Conservation (phyloP, 2,797 vertebrate species). For the Sandelia bainsii region DNA sequence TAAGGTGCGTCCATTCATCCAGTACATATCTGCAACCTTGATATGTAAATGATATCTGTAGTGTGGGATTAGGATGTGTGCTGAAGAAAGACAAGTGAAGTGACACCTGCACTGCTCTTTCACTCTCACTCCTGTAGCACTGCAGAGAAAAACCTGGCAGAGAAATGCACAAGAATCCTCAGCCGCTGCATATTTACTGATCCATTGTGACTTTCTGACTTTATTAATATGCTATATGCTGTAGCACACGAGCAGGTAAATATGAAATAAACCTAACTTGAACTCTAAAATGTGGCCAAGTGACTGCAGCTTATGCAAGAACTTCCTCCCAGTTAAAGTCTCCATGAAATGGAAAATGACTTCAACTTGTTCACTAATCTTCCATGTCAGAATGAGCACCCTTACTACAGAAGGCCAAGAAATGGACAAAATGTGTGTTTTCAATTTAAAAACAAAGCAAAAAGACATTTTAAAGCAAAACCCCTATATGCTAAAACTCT, state of each 20-base stretch:
- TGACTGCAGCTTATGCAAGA: constrained; percentile 21
- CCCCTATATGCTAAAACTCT: no score
- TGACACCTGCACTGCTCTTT: constrained; percentile 53
- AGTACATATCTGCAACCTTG: constrained; percentile 34
- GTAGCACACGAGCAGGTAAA: constrained; percentile 5
- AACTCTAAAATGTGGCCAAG: constrained; percentile 5
- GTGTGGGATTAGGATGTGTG: constrained; percentile 36
- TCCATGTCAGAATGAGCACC: neutral
- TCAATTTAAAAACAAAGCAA: neutral
- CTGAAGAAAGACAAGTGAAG: constrained; percentile 31
- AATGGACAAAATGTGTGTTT: neutral
- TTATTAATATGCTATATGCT: constrained; percentile 46
- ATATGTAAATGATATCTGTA: constrained; percentile 55
- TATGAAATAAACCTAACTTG: constrained; percentile 20
- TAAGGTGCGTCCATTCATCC: constrained; percentile 43
- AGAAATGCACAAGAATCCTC: constrained; percentile 22
- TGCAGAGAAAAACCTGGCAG: constrained; percentile 29
- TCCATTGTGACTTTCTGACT: constrained; percentile 45
- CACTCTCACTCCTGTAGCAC: constrained; percentile 18
- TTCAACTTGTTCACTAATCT: neutral
- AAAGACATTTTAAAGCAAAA: neutral
- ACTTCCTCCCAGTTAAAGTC: constrained; percentile 21
- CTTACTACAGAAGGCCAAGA: neutral
- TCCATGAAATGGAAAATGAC: constrained; percentile 27
- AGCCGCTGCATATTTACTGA: constrained; percentile 40